Conservation (phyloP, 2,113 vertebrate species). For the Mungos mungo region DNA sequence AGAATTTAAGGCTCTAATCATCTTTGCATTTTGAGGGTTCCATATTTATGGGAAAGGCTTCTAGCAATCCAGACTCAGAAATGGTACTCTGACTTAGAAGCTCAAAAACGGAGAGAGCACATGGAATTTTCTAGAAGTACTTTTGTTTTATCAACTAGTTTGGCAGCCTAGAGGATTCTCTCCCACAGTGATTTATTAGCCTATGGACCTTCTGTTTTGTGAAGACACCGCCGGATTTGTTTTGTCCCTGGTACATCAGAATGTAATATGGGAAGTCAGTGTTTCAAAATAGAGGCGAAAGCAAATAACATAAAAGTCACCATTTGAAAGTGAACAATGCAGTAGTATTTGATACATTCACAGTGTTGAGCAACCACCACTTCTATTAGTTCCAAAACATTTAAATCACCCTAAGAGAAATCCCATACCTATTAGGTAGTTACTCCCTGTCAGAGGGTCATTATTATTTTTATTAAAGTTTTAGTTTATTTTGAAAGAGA, state of each 20-base stretch:
- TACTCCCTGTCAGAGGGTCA: background rate
- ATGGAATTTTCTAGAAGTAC: background rate
- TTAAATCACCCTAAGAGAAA: background rate
- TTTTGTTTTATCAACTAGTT: background rate
- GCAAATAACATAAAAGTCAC: background rate
- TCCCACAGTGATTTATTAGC: background rate
- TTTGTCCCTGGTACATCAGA: background rate
- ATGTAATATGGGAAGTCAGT: background rate
- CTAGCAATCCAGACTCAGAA: background rate
- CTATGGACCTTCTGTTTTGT: background rate
- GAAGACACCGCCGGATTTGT: background rate
- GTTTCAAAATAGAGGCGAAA: background rate
- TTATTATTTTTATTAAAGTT: background rate
- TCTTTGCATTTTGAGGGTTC: background rate
- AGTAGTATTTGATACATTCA: no score
- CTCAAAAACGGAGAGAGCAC: background rate
- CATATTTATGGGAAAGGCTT: background rate
- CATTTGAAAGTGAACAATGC: background rate
- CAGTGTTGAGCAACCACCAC: accelerated
- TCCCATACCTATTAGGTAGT: accelerated
- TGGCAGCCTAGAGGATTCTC: background rate
- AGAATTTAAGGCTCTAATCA: background rate
- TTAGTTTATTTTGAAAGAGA: no score
- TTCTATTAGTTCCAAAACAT: background rate
- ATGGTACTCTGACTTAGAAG: background rate